Conservation (phyloP, 2,113 vertebrate genomes). For the Oncorhynchus mykiss region DNA sequence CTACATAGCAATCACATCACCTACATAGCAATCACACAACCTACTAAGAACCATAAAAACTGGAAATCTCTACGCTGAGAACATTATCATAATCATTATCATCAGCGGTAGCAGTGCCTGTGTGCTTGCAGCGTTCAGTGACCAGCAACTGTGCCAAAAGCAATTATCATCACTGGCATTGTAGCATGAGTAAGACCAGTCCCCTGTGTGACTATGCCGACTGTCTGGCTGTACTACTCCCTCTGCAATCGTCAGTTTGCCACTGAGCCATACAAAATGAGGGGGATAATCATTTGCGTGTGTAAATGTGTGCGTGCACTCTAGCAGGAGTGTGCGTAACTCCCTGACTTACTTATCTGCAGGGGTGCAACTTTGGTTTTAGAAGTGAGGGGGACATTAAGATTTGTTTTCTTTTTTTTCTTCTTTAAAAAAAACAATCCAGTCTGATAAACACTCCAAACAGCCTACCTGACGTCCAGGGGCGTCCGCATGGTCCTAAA, state of each 20-base stretch:
- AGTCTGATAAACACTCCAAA: no score
- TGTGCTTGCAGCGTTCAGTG: conserved; percentile 38
- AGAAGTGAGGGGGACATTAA: no score
- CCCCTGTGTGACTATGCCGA: no score
- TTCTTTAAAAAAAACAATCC: no score
- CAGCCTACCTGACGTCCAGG: no score
- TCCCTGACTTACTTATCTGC: not conserved
- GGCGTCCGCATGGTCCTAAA: no score
- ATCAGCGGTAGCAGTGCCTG: not conserved
- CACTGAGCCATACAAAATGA: not conserved
- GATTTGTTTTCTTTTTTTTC: no score
- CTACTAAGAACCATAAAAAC: not conserved
- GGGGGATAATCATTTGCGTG: not conserved
- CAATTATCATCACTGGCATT: conserved; percentile 16
- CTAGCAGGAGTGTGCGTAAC: not conserved
- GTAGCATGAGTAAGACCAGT: not conserved
- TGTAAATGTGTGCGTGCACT: not conserved
- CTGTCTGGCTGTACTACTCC: not conserved
- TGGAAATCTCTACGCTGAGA: not conserved
- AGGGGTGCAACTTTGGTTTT: not conserved
- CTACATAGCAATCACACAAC: no score
- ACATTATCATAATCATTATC: no score
- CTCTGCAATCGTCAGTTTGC: no score
- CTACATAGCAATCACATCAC: not conserved
- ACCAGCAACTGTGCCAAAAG: conserved; percentile 35